Evolutionary conservation across 2,888 invertebrate genomes (phyloP).

Genomic region (Lasius platythorax): DNA sequence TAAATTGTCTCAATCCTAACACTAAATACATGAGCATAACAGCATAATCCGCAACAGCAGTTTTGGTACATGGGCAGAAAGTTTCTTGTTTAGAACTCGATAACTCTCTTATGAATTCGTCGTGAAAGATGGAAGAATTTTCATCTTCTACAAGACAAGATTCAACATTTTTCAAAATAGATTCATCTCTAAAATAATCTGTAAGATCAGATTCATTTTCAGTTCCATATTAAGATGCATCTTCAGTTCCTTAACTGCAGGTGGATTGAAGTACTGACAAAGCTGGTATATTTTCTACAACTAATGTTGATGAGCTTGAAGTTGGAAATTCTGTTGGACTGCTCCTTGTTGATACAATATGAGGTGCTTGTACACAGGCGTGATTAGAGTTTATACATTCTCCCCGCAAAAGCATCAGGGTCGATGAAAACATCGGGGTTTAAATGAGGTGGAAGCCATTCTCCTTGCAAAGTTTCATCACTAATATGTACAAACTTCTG

Average conservation of each 20-base stretch:
- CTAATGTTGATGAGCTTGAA: constrained; percentile 4
- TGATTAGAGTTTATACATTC: neutral
- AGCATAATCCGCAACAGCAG: no score
- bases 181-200: neutral
- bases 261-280: neutral
- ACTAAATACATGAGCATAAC: no score
- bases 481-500: neutral
- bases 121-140: no score
- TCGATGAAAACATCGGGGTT: neutral
- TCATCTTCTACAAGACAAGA: no score
- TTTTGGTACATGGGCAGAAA: no score
- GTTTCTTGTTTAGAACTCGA: no score
- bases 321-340: neutral
- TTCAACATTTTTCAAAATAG: neutral
- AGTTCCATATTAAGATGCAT: neutral
- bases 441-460: neutral
- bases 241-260: neutral
- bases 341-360: neutral
- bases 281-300: neutral
- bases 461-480: neutral
- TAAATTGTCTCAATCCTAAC: no score
- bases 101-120: no score
- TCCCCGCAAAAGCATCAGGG: neutral
- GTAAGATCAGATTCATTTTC: neutral
- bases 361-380: neutral